Conservation (phyloP, 2,113 vertebrate genomes). For the Platichthys stellatus region DNA sequence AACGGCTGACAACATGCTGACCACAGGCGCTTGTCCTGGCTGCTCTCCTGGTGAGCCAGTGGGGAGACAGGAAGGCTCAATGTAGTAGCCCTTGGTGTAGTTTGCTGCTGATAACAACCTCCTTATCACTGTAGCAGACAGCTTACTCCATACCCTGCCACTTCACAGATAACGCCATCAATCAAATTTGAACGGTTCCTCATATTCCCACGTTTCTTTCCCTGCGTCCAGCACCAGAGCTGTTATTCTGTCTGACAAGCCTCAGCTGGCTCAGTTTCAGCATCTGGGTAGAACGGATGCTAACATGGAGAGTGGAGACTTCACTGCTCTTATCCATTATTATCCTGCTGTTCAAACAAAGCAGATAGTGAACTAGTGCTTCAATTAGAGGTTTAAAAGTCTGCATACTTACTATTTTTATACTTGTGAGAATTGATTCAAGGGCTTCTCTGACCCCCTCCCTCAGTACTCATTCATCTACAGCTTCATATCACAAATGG, state of each 20-base stretch:
- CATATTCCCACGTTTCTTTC: constrained; percentile 49
- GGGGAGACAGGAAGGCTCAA: constrained; percentile 34
- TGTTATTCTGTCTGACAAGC: constrained; percentile 40
- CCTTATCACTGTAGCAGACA: constrained; percentile 65
- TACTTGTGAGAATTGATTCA: not conserved
- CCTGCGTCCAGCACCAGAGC: constrained; percentile 22
- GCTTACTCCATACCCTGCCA: constrained; percentile 56
- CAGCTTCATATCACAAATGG: constrained; percentile 10
- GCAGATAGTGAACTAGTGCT: not conserved
- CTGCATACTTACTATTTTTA: not conserved
- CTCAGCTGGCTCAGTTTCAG: constrained; percentile 30
- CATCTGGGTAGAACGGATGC: not conserved
- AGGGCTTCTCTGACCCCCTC: not conserved
- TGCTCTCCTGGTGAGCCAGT: constrained; percentile 24
- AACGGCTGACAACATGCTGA: constrained; percentile 54
- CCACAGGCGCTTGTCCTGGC: constrained; percentile 45
- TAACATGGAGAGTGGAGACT: not conserved
- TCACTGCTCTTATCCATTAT: not conserved
- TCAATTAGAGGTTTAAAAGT: not conserved
- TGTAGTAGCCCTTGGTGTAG: constrained; percentile 37
- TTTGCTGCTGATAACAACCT: constrained; percentile 53
- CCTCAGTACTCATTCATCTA: constrained; percentile 3
- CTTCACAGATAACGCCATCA: constrained; percentile 58
- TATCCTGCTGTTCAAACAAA: constrained; percentile 2
- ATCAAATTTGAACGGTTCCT: constrained; percentile 56